phyloP scores from a whole-genome alignment of 2,888 invertebrate genomes.

The Temnothorax ravouxi region DNA sequence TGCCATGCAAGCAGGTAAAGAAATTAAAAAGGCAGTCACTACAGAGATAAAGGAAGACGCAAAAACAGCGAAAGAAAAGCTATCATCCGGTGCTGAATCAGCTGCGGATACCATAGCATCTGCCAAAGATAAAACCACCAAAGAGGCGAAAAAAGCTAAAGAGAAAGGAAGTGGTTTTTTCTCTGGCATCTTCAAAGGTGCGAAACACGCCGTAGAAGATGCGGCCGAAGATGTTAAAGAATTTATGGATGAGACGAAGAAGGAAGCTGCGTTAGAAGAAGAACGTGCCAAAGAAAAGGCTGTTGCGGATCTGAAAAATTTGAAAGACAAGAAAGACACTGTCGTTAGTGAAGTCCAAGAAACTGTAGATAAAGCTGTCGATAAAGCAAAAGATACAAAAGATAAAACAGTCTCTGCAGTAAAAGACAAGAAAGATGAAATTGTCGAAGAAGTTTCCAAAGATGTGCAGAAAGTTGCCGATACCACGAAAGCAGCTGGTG shows the following conservation, averaged over 20 bases:
- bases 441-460: constrained; percentile 70
- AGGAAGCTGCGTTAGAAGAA: constrained; percentile 73
- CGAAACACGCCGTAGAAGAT: constrained; percentile 76
- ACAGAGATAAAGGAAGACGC: constrained; percentile 70
- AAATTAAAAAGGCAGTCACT: constrained; percentile 57
- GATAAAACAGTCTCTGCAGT: constrained; percentile 52
- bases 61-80: constrained; percentile 59
- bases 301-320: constrained; percentile 53
- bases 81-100: constrained; percentile 63
- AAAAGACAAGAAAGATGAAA: constrained; percentile 62
- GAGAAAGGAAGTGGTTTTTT: constrained; percentile 78
- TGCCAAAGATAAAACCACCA: constrained; percentile 70
- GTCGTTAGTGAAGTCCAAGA: constrained; percentile 41
- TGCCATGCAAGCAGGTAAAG: constrained; percentile 55
- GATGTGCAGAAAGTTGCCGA: constrained; percentile 80
- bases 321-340: constrained; percentile 45
- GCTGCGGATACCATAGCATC: constrained; percentile 86
- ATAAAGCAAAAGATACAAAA: constrained; percentile 61
- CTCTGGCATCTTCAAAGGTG: constrained; percentile 79
- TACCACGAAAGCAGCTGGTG: constrained; percentile 86
- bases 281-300: constrained; percentile 67
- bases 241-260: constrained; percentile 78
- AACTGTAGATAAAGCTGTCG: constrained; percentile 57
- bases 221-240: constrained; percentile 75
- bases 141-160: constrained; percentile 75